Evolutionary conservation across 2,797 vertebrate genomes (phyloP).

Genomic region (Microctenopoma stevenorrisi): DNA sequence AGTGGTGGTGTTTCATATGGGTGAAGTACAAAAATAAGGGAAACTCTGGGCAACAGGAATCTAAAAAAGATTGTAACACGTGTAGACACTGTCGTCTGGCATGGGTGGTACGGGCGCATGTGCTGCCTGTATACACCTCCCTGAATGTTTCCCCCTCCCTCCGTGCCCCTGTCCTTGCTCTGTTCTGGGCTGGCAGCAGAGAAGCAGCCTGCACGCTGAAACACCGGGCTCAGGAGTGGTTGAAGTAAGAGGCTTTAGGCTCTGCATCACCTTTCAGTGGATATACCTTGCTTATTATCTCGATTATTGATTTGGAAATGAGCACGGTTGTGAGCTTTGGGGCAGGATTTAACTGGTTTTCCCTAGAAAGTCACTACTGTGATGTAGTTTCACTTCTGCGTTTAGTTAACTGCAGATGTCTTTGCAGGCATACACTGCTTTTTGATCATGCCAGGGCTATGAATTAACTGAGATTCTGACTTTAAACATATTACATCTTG

Average conservation of each 20-base stretch:
- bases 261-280: slow-evolving; percentile 24
- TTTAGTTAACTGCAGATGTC: slow-evolving; percentile 38
- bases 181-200: slow-evolving; percentile 36
- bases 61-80: slow-evolving; percentile 14
- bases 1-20: slow-evolving; percentile 18
- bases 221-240: slow-evolving; percentile 20
- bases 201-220: slow-evolving; percentile 26
- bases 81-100: slow-evolving; percentile 42
- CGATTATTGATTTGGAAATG: slow-evolving; percentile 1
- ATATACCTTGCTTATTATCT: slow-evolving; percentile 25
- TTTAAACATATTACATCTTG: slow-evolving; percentile 1
- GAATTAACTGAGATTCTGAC: neutral
- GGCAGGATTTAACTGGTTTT: slow-evolving; percentile 6
- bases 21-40: slow-evolving; percentile 7
- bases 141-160: slow-evolving; percentile 18
- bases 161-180: slow-evolving; percentile 17
- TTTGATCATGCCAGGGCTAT: neutral
- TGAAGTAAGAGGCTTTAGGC: slow-evolving; percentile 53
- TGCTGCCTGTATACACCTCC: slow-evolving; percentile 23
- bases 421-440: neutral
- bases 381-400: slow-evolving; percentile 34
- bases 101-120: slow-evolving; percentile 42
- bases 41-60: slow-evolving; percentile 4
- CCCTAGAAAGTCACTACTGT: neutral
- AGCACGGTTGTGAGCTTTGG: neutral